These are phyloP conservation scores for Campoplex nolae DNA, from an alignment of 2,888 invertebrate genomes.

Conservation along the genomic window DNA sequence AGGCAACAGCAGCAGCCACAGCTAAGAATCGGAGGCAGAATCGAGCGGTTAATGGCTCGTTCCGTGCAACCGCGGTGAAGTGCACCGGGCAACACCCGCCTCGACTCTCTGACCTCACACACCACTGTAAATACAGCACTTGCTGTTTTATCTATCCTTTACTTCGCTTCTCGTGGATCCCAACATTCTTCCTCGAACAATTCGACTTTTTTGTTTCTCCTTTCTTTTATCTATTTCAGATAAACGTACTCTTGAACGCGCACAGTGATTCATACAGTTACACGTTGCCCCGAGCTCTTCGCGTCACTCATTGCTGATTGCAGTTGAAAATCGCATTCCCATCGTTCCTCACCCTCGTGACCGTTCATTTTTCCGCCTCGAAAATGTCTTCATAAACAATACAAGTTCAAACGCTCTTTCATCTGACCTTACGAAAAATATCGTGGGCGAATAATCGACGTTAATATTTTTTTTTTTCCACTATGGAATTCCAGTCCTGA, in stretches of 20 bases:
- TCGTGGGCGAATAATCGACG: slow-evolving; percentile 14
- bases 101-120: slow-evolving; percentile 59
- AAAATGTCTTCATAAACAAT: slow-evolving; percentile 21
- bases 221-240: slow-evolving; percentile 47
- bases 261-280: slow-evolving; percentile 21
- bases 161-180: slow-evolving; percentile 37
- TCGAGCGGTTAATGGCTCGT: slow-evolving; percentile 69
- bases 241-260: slow-evolving; percentile 55
- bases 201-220: slow-evolving; percentile 41
- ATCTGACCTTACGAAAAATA: neutral
- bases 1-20: slow-evolving; percentile 36
- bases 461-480: neutral
- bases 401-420: slow-evolving; percentile 1
- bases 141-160: slow-evolving; percentile 55
- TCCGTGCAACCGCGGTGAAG: slow-evolving; percentile 58
- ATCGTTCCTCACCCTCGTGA: neutral
- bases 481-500: slow-evolving; percentile 10
- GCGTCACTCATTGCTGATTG: slow-evolving; percentile 26
- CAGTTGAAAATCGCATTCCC: slow-evolving; percentile 10
- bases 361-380: neutral
- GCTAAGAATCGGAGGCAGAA: slow-evolving; percentile 69
- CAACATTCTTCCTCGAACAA: slow-evolving; percentile 61
- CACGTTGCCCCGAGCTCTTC: neutral
- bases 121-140: slow-evolving; percentile 40
- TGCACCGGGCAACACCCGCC: slow-evolving; percentile 67